Conservation (phyloP, 2,888 invertebrate genomes). For the Acrobasis consociella region DNA sequence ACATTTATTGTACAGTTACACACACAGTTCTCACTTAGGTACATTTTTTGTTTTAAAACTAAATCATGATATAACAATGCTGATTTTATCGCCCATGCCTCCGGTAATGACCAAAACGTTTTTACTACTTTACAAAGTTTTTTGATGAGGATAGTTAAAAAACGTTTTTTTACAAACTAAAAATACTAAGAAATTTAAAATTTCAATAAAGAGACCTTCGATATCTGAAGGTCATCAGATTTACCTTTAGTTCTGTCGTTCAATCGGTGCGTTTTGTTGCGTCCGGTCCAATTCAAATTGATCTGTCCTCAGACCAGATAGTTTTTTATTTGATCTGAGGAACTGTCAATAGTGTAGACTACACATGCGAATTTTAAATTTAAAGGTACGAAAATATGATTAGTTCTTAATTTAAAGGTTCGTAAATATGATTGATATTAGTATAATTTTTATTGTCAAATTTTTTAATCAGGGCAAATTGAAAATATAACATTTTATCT, state of each 20-base stretch:
- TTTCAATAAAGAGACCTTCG: slow-evolving; percentile 50
- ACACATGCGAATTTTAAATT: too few species aligned
- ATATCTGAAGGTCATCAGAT: slow-evolving; percentile 66
- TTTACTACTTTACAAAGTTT: slow-evolving; percentile 9
- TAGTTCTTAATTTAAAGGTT: too few species aligned
- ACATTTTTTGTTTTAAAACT: slow-evolving; percentile 8
- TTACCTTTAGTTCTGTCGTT: slow-evolving; percentile 50
- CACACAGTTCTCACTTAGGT: neutral
- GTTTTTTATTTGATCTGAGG: too few species aligned
- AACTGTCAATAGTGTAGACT: too few species aligned
- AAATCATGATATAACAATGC: slow-evolving; percentile 17
- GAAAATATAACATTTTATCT: too few species aligned
- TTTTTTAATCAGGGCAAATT: too few species aligned
- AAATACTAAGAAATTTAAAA: slow-evolving; percentile 37
- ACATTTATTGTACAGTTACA: slow-evolving; percentile 9
- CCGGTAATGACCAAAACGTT: slow-evolving; percentile 14
- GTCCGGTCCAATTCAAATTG: slow-evolving; percentile 50
- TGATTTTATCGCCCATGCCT: slow-evolving; percentile 13
- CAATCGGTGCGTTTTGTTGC: slow-evolving; percentile 41
- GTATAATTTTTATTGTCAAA: too few species aligned
- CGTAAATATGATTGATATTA: too few species aligned
- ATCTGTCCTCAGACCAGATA: too few species aligned
- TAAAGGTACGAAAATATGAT: too few species aligned
- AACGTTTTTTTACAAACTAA: neutral
- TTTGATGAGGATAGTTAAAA: neutral